Conservation (phyloP, 2,888 invertebrate genomes). For the Folsomia manolachei region DNA sequence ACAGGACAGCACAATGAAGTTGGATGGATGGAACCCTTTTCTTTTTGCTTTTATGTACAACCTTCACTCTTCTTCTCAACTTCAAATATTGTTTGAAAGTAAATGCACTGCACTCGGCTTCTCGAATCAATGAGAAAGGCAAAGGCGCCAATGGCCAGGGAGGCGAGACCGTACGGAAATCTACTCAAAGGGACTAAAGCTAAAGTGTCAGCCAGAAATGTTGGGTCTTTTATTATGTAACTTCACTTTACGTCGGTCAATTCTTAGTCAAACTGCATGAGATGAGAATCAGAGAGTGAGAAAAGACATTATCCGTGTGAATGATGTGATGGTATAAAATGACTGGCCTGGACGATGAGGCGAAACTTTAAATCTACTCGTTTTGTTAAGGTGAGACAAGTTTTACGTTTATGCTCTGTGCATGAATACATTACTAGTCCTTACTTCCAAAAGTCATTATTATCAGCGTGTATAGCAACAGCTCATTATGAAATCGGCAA, state of each 20-base stretch:
- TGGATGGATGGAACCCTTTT: background rate
- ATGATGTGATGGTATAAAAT: no score
- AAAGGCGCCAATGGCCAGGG: no score
- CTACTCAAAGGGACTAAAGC: no score
- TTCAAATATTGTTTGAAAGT: no score
- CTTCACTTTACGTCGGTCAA: background rate
- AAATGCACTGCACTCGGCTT: no score
- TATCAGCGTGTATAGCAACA: background rate
- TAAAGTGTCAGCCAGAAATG: background rate
- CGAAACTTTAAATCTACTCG: no score
- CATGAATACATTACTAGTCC: no score
- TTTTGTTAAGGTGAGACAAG: no score
- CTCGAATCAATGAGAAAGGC: constrained; percentile 29
- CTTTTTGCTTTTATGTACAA: background rate
- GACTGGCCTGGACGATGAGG: no score
- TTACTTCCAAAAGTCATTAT: background rate
- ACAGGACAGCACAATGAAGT: background rate
- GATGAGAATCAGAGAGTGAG: background rate
- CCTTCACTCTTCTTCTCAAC: background rate
- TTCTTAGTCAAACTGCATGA: background rate
- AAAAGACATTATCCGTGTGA: background rate
- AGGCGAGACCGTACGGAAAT: no score
- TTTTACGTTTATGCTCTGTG: background rate
- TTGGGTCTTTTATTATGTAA: background rate
- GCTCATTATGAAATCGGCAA: background rate